Evolutionary conservation across 2,797 vertebrate genomes (phyloP).

Genomic region (Merluccius polli): DNA sequence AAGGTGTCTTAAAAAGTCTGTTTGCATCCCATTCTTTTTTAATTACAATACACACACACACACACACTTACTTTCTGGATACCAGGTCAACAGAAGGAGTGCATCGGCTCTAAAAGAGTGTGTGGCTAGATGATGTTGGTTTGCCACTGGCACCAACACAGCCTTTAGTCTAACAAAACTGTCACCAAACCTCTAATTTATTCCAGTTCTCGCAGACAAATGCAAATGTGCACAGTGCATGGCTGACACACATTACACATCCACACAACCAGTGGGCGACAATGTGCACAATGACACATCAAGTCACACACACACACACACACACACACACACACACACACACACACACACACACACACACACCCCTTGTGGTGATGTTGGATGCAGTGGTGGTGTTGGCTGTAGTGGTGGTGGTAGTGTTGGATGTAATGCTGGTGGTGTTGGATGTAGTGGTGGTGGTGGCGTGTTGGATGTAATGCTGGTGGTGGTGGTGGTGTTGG

Average conservation of each 20-base stretch:
- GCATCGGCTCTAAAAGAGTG: background rate
- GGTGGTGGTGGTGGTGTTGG: too few relatives aligned
- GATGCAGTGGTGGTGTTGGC: too few relatives aligned
- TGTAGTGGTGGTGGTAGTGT: too few relatives aligned
- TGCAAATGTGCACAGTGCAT: conserved; percentile 13
- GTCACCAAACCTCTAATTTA: conserved; percentile 40
- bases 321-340: background rate
- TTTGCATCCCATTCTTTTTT: too few relatives aligned
- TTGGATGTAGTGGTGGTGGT: too few relatives aligned
- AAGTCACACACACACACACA: too few relatives aligned
- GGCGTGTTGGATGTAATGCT: too few relatives aligned
- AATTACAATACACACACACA: background rate
- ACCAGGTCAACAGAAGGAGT: background rate
- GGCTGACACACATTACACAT: conserved; percentile 18
- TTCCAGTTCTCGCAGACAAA: conserved; percentile 16
- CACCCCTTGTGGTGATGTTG: too few relatives aligned
- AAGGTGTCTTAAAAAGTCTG: too few relatives aligned
- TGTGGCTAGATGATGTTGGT: background rate
- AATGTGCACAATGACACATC: background rate
- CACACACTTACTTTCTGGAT: background rate
- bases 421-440: too few relatives aligned
- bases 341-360: conserved; percentile 5
- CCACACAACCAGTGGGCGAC: conserved; percentile 29
- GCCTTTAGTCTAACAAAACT: conserved; percentile 33
- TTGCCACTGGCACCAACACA: conserved; percentile 39